Conservation (phyloP, 2,113 vertebrate species). For the Cisticola juncidis region DNA sequence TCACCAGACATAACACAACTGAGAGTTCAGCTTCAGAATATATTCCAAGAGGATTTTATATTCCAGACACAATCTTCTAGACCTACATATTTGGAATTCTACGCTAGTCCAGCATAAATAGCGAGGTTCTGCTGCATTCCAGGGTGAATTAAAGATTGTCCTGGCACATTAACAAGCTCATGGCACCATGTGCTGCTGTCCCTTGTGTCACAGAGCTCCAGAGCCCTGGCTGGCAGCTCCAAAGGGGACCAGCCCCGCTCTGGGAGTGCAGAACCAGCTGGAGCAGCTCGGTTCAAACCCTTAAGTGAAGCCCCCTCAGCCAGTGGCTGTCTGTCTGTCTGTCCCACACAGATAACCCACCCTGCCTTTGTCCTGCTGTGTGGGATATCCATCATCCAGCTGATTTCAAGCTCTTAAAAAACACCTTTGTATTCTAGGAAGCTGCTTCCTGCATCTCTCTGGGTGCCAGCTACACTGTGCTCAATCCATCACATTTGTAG, state of each 20-base stretch:
- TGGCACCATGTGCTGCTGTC: background rate
- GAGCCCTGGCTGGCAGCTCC: background rate
- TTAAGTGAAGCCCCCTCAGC: accelerated
- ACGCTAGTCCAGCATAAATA: background rate
- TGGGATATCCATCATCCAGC: background rate
- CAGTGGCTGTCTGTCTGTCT: accelerated
- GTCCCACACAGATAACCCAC: background rate
- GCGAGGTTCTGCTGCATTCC: background rate
- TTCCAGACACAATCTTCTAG: background rate
- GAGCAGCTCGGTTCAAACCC: background rate
- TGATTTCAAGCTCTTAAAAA: background rate
- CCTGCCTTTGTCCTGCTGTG: background rate
- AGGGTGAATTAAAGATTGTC: background rate
- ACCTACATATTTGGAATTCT: background rate
- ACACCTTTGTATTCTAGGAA: conserved; percentile 30
- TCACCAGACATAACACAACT: background rate
- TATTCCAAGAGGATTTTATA: background rate
- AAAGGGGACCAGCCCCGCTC: background rate
- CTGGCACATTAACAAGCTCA: background rate
- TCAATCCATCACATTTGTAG: conserved; percentile 12
- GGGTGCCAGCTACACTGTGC: background rate
- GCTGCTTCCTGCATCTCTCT: background rate
- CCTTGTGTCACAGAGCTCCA: background rate
- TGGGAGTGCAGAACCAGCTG: accelerated
- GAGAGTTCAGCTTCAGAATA: background rate